Base-by-base conservation (phyloP, 2,113 vertebrate genomes). In the Asarcornis scutulata region DNA sequence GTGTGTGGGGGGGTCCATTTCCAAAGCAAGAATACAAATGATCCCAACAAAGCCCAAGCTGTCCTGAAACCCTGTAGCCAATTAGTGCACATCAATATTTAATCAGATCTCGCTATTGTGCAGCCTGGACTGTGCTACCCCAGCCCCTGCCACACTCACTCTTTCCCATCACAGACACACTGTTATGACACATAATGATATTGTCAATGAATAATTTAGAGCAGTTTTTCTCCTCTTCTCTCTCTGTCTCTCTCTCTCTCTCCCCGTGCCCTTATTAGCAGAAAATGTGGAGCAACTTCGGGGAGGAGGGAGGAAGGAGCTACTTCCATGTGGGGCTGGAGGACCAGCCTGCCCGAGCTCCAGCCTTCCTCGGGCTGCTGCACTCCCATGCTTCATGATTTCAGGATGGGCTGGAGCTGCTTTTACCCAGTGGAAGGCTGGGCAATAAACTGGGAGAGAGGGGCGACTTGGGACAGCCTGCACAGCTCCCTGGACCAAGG, bases 121-220 rank as follows among this genome's bases (percentile, higher is more conserved):
- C 98, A 97, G 97, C 97, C 80, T 96, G 86, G 97, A 83, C 96
- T 96, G 95, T 96, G 92, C 91, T 96, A 93, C 94, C 96, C 95
- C 97, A 98, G 98, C 98, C 98, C 98, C 98, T 98, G 98, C 98
- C 98, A 97, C 96, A 91, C 96, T 89, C 96, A 94, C 91, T 96
- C 96, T 73, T 87, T 96, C 93, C 94, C 97, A 97, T 97, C 96
- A 95, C 97, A 98, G 97, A 98, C 97, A 98, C 98, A 98, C 99
- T 99, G 99, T 99, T 99, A 99, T 99, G 99, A 99, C 99, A 99
- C 99, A 99, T 99, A 99, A 99, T 99, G 98, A 99, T 99, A 99
- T 99, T 99, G 98, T 97, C 72, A 81, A 99, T 99, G 97, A 99
- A 99, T 99, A 99, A 99, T 99, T 99, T 97, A 98, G 91, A 95